These are phyloP conservation scores for Protomyctophum bolini DNA, from an alignment of 2,113 vertebrate genomes.

Conservation along the genomic window DNA sequence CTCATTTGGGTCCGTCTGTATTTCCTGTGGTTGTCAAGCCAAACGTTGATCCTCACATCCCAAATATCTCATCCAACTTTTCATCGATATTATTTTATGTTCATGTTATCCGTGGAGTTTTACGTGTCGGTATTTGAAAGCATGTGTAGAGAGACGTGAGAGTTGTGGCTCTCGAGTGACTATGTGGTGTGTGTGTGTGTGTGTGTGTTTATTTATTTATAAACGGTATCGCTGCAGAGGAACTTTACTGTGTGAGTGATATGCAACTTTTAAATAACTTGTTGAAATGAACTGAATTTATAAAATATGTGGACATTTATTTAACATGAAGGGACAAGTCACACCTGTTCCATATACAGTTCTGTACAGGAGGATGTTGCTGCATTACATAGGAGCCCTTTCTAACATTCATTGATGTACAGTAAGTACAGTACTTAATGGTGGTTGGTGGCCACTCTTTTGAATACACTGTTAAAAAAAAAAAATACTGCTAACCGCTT, in stretches of 20 bases:
- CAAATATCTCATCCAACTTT: conserved; percentile 12
- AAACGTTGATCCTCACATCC: conserved; percentile 41
- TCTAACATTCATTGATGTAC: conserved; percentile 29
- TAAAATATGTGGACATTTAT: conserved; percentile 43
- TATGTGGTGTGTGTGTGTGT: conserved; percentile 40
- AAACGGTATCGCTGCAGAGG: not conserved
- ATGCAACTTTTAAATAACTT: conserved; percentile 32
- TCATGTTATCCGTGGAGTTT: conserved; percentile 15
- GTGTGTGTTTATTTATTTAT: conserved; percentile 62
- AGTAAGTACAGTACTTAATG: conserved; percentile 32
- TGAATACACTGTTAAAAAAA: conserved; percentile 10
- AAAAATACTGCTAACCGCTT: conserved; percentile 35
- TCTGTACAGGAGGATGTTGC: conserved; percentile 1
- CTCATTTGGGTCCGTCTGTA: conserved; percentile 9
- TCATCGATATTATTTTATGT: conserved; percentile 9
- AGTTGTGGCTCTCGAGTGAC: conserved; percentile 45
- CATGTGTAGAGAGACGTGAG: conserved; percentile 32
- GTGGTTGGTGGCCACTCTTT: conserved; percentile 30
- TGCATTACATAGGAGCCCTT: conserved; percentile 26
- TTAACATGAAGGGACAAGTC: conserved; percentile 25
- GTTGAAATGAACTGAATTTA: conserved; percentile 36
- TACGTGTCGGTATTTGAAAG: conserved; percentile 35
- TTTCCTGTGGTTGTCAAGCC: conserved; percentile 31
- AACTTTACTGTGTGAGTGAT: conserved; percentile 34
- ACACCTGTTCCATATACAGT: conserved; percentile 8